Base-by-base conservation (phyloP, 2,888 invertebrate genomes). In the Sesia bembeciformis region DNA sequence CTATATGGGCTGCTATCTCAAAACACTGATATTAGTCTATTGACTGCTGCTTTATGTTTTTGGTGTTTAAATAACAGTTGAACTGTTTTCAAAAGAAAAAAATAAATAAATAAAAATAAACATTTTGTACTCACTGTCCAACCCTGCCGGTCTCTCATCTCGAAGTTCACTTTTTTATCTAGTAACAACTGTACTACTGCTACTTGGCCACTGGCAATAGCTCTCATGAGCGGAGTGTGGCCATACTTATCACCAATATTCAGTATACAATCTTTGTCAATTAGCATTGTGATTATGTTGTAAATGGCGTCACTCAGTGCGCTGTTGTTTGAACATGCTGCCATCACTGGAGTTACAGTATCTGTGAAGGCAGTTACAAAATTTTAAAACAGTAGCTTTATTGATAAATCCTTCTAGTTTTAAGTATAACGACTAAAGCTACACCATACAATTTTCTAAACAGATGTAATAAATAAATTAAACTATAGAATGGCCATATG, bases 151-250 rank as follows among this genome's bases (percentile, higher is more conserved):
- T 93, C 93, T 54, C 82, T 80, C 63, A 90, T 89, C 68, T 92
- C 87, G 64, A 91, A 85, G 75, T 92, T 84, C 50, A 85, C 84
- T 57, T 85, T 77, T 57, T 87, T 65, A 49, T 91, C 88, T 8
- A 93, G 57, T 4, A 94, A 72, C 61, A 90, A 84, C 62, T 84
- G 65, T 0, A 93, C 90, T 50, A 92, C 84, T 49, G 80, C 74
- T 6, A 77, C 64, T 62, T 91, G 84, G 39, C 92, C 92, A 60
- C 83, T 86, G 52, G 81, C 74, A 43, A 92, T 91, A 4, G 93
- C 93, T 61, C 86, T 88, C 93, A 93, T 93, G 0, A 93, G 72
- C 4, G 93, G 90, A 49, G 92, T 93, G 72, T 91, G 90, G 6
- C 92, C 91, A 66, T 86, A 90, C 62, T 90, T 91, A 65, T 91